phyloP scores from a whole-genome alignment of 2,113 vertebrate genomes.

The Hoplias malabaricus region DNA sequence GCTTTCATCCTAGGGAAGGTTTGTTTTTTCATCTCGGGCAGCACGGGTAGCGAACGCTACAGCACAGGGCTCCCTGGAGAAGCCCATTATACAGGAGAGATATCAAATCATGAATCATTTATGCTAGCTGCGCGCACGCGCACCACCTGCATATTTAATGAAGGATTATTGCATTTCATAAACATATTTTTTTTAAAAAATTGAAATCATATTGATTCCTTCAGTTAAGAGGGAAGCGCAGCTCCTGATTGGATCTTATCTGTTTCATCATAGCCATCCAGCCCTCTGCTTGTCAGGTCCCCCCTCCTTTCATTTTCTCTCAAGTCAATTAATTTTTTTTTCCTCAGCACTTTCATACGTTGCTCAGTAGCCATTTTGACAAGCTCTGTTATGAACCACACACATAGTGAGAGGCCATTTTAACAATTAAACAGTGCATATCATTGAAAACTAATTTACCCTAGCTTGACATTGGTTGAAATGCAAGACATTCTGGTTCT shows the following conservation, averaged over 20 bases:
- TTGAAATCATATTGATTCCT: slow-evolving; percentile 86
- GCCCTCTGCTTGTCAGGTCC: not conserved
- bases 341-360: slow-evolving; percentile 20
- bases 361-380: slow-evolving; percentile 15
- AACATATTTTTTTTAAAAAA: slow-evolving; percentile 84
- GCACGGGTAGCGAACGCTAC: slow-evolving; percentile 47
- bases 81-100: slow-evolving; percentile 81
- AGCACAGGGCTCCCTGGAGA: slow-evolving; percentile 76
- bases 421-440: slow-evolving; percentile 25
- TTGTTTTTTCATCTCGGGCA: slow-evolving; percentile 5
- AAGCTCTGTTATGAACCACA: slow-evolving; percentile 31
- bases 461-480: not conserved
- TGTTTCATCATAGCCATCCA: not conserved
- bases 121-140: slow-evolving; percentile 75
- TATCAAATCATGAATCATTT: slow-evolving; percentile 91
- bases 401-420: slow-evolving; percentile 37
- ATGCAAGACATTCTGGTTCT: not conserved
- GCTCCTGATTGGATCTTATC: not conserved
- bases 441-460: not conserved
- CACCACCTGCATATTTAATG: slow-evolving; percentile 91
- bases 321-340: slow-evolving; percentile 34
- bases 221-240: slow-evolving; percentile 70
- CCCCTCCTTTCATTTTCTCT: not conserved
- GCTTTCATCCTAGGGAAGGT: slow-evolving; percentile 56
- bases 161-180: slow-evolving; percentile 92